Percentiles rank a stretch among this genome's conserved stretches.
These are phyloP conservation scores for Dendrocopos noguchii DNA, from an alignment of 2,113 vertebrate genomes.

Conservation along the genomic window DNA sequence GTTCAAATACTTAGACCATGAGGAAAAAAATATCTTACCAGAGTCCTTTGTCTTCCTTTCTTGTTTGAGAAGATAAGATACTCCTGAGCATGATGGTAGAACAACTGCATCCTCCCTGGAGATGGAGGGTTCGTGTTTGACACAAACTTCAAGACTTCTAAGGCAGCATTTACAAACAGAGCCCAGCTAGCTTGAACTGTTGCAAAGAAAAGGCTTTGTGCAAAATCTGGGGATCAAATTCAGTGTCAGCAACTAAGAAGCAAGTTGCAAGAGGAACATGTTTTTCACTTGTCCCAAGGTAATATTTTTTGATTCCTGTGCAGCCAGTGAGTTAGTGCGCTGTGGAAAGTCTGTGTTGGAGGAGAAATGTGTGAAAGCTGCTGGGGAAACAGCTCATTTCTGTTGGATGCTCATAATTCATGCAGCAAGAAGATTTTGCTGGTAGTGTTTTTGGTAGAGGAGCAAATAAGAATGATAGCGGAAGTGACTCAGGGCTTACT, in stretches of 20 bases:
- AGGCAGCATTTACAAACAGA: neutral
- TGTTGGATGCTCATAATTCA: neutral
- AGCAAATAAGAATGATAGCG: neutral
- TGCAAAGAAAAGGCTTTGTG: neutral
- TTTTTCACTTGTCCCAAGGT: neutral
- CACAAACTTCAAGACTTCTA: neutral
- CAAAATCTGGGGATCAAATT: neutral
- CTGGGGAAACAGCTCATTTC: neutral
- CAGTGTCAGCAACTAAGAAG: neutral
- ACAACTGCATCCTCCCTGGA: neutral
- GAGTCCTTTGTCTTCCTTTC: neutral
- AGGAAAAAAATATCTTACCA: neutral
- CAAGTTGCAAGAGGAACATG: neutral
- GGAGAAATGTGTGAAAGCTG: neutral
- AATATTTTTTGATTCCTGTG: neutral
- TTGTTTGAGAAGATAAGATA: conserved; percentile 27
- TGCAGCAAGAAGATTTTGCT: neutral
- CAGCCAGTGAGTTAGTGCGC: neutral
- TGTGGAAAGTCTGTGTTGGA: neutral
- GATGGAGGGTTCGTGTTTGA: neutral
- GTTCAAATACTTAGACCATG: neutral
- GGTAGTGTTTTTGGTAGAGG: neutral
- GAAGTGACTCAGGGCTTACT: neutral
- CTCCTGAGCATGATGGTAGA: neutral
- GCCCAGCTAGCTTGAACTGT: neutral